Conservation (phyloP, 2,888 invertebrate genomes). For the Aporophyla nigra region DNA sequence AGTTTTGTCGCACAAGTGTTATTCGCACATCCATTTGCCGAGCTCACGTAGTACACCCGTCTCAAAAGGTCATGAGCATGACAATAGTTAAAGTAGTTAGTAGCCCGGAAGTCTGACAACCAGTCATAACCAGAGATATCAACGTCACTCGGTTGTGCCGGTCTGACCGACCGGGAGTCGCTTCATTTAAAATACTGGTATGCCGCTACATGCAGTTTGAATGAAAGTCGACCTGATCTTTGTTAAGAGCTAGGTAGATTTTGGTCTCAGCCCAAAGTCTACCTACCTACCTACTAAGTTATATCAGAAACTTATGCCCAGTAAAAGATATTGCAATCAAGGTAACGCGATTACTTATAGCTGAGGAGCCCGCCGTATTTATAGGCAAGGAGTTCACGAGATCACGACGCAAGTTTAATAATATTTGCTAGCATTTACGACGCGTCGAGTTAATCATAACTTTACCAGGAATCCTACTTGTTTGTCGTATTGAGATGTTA, state of each 20-base stretch:
- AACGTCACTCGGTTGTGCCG: too few relatives aligned
- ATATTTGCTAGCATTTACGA: constrained; percentile 39
- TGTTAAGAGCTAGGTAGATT: background rate
- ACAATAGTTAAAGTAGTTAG: background rate
- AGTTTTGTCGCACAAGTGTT: too few relatives aligned
- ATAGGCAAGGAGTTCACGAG: constrained; percentile 23
- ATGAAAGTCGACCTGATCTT: background rate
- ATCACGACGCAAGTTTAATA: constrained; percentile 44
- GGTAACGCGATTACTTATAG: constrained; percentile 19
- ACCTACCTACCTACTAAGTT: background rate
- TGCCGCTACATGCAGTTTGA: background rate
- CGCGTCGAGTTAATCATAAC: constrained; percentile 31
- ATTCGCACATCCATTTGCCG: too few relatives aligned
- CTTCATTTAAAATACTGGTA: background rate
- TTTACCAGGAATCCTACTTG: constrained; percentile 20
- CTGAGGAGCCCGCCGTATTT: constrained; percentile 28
- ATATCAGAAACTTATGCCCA: background rate
- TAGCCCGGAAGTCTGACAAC: background rate
- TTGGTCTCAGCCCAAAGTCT: background rate
- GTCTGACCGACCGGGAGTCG: too few relatives aligned
- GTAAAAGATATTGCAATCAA: constrained; percentile 43
- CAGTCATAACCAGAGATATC: background rate
- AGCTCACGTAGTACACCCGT: too few relatives aligned
- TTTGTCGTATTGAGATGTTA: constrained; percentile 24
- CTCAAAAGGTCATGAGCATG: too few relatives aligned